phyloP scores from a whole-genome alignment of 2,888 invertebrate genomes.

The Carpatolechia fugitivella region DNA sequence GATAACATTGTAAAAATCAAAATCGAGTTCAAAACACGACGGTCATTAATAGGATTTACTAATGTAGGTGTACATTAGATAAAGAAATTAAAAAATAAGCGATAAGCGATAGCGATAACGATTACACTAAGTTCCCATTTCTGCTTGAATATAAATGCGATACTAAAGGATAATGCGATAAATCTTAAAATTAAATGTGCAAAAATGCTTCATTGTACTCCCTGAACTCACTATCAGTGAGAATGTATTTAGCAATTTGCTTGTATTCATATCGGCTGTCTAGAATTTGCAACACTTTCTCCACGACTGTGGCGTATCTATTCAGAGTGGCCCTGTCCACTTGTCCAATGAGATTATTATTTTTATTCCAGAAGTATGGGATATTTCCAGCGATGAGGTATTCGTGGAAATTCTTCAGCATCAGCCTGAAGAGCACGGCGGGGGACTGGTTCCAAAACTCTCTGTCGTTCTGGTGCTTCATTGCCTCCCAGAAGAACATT shows the following conservation, averaged over 20 bases:
- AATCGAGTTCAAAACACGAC: no score
- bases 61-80: no score
- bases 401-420: slow-evolving; percentile 56
- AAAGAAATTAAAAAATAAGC: no score
- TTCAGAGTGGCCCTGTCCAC: slow-evolving; percentile 31
- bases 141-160: no score
- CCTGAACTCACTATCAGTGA: slow-evolving; percentile 41
- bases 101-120: no score
- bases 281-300: slow-evolving; percentile 38
- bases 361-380: slow-evolving; percentile 70
- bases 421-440: slow-evolving; percentile 50
- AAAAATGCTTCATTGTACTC: slow-evolving; percentile 41
- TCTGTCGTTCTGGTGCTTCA: slow-evolving; percentile 33
- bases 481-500: slow-evolving; percentile 63
- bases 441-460: slow-evolving; percentile 45
- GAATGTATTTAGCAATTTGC: slow-evolving; percentile 46
- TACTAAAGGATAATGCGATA: neutral
- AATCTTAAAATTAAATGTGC: slow-evolving; percentile 26
- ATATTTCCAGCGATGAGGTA: slow-evolving; percentile 47
- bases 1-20: no score
- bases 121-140: no score
- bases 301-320: slow-evolving; percentile 42
- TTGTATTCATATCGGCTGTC: slow-evolving; percentile 40
- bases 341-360: slow-evolving; percentile 60
- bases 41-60: no score